Base-by-base conservation (phyloP, 2,797 vertebrate species). In the Meda fulgida region DNA sequence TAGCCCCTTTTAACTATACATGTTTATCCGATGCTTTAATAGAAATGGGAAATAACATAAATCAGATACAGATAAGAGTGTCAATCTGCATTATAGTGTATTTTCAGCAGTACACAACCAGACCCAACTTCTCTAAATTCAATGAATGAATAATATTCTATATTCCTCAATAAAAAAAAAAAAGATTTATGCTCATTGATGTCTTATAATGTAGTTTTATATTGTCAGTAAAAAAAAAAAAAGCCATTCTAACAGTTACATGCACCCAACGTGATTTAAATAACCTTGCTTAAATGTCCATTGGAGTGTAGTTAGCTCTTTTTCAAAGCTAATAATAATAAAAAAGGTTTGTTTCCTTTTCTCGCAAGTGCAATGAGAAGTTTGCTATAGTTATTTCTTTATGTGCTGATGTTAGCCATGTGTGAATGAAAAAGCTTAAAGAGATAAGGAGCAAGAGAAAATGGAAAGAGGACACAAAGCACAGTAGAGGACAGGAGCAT, bases 221-320 rank as follows among this genome's bases (percentile, higher is more conserved):
- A 90, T 72, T 75, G 55, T 31, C 19, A 81, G 73, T 83, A 43
- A 11, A 7, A 31, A 78, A 29, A 19, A 89, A 71, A 79, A 87
- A 60, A 78, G 87, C 48, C 84, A 81, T 86, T 83, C 88, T 86
- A 90, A 88, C 84, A 46, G 92, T 90, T 73, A 84, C 71, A 88
- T 67, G 84, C 86, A 88, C 48, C 75, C 58, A 46, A 38, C 71
- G 40, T 91, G 89, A 90, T 87, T 90, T 48, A 89, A 90, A 89
- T 84, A 88, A 89, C 92, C 89, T 90, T 90, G 77, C 88, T 76
- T 66, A 72, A 85, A 79, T 48, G 78, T 86, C 72, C 79, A 65
- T 60, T 36, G 46, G 18, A 19, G 8, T 75, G 63, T 55, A 85
- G 65, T 89, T 81, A 84, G 38, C 69, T 71, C 31, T 65, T 58